Base-by-base conservation (phyloP, 2,113 vertebrate species). In the Fulica atra region DNA sequence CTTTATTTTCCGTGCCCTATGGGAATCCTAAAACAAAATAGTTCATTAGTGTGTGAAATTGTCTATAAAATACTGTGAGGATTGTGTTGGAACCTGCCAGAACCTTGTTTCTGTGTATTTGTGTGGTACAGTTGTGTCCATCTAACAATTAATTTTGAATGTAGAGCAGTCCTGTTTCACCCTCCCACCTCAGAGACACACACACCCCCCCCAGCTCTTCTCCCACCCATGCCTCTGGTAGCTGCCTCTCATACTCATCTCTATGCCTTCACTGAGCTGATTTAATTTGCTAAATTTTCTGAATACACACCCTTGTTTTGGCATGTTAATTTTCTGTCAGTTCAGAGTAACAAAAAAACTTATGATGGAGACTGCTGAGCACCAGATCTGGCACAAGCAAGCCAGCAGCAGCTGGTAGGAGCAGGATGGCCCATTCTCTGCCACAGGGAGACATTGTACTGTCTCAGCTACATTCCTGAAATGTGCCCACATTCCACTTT, bases 91-190 rank as follows among this genome's bases (percentile, higher is more conserved):
- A 88, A 50, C 10, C 16, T 70, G 31, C 20, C 21, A 42, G 50
- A 73, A 83, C 8, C 1, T 1, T 48, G 42, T 0, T 48, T 65
- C 46, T 44, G 5, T n/a, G 9, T n/a, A 57, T 61, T 51, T 80
- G 48, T 5, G 1, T 26, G 26, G 6, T 64, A 25, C 11, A 31
- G 26, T 51, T 60, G 4, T 38, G 26, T 59, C 44, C 16, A 21
- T 50, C 20, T 53, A 50, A 38, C 59, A 56, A n/a, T 31, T 74
- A 80, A 9, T 19, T 50, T 19, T 12, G 36, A 31, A n/a, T 51
- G 5, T 36, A 70, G 31, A 66, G 31, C 56, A 66, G 20, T 6
- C 16, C 18, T 0, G 0, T 54, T 80, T 82, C 40, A 4, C 6
- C 9, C 13, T 53, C 10, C 33, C 8, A 50, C 35, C 15, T 81